Percentiles rank a stretch among this genome's conserved stretches.
phyloP scores from a whole-genome alignment of 2,113 vertebrate species.

The Eira barbara region DNA sequence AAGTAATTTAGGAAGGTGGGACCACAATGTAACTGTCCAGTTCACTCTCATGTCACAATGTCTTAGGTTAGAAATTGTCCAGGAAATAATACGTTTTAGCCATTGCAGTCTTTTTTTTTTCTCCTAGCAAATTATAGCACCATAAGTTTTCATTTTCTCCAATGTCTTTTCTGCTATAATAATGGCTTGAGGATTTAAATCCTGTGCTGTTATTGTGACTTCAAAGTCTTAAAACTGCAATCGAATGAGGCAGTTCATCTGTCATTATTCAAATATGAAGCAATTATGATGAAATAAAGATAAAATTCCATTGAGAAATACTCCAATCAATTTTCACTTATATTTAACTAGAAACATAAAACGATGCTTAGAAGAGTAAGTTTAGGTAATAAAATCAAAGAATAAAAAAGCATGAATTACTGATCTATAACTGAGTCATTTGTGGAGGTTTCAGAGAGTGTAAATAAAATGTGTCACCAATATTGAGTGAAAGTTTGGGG shows the following conservation, averaged over 20 bases:
- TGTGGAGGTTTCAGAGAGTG: constrained; percentile 62
- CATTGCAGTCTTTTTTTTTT: constrained; percentile 54
- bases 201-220: constrained; percentile 84
- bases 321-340: constrained; percentile 85
- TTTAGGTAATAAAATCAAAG: constrained; percentile 82
- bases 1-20: constrained; percentile 55
- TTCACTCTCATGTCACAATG: constrained; percentile 39
- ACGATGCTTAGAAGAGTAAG: constrained; percentile 80
- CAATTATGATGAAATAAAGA: constrained; percentile 90
- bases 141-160: constrained; percentile 82
- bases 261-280: constrained; percentile 89
- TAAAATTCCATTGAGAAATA: constrained; percentile 87
- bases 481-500: constrained; percentile 74
- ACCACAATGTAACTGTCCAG: neutral
- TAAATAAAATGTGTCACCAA: constrained; percentile 79
- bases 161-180: constrained; percentile 79
- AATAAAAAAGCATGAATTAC: constrained; percentile 80
- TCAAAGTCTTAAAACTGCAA: constrained; percentile 84
- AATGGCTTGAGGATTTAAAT: constrained; percentile 86
- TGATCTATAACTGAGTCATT: constrained; percentile 78
- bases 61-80: constrained; percentile 59
- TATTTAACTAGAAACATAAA: constrained; percentile 86
- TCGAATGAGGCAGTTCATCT: constrained; percentile 85
- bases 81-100: constrained; percentile 48
- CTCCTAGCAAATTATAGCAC: constrained; percentile 74